Base-by-base conservation (phyloP, 92 coral and sea anemone genomes). In the Actinernus sp. region DNA sequence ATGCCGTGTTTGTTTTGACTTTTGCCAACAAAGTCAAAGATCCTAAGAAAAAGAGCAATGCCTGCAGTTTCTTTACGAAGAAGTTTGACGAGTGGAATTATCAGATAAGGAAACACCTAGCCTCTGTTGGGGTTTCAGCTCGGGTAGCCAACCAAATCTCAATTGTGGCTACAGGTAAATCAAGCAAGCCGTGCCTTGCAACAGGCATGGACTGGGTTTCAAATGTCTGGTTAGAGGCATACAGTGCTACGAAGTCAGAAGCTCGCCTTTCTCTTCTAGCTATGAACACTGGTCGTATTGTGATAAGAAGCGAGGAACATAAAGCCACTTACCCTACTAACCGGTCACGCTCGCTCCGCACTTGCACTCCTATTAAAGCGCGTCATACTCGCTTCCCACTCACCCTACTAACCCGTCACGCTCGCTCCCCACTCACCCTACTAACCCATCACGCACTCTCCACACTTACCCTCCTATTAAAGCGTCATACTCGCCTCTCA, bases 1-100 rank as follows among this genome's bases (percentile, higher is more conserved):
- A 70, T 51, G 79, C 86, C 3, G 47, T 70, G 23, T 55, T 69
- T 11, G 79, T 19, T n/a, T 27, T 79, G 51, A 79, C 86, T 11
- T 79, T 79, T 45, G 86, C 86, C 19, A 79, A 45, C 21, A 7
- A 45, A 6, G 52, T 45, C 17, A 6, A 4, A 18, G 22, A 45
- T 18, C 21, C 10, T 8, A 18, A 45, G 4, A 23, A 17, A 12
- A 23, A 45, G 21, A 17, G n/a, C n/a, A n/a, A 9, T 45, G 52
- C 10, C 21, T 8, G 4, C 19, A 23, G 19, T 45, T 4, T 8
- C 11, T 45, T 45, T 45, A 17, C 5, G 22, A 45, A 8, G 17
- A 45, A 45, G 52, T 4, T 9, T 4, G 52, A 45, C 5, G 5
- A 6, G 22, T 45, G 52, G 52, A 45, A 45, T 4, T 6, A 8